A percentile compares a stretch with the other conserved stretches of the same genome.
Evolutionary conservation across 1,140 invertebrate genomes (phyloP).

Genomic region (Sycophaga agraensis): DNA sequence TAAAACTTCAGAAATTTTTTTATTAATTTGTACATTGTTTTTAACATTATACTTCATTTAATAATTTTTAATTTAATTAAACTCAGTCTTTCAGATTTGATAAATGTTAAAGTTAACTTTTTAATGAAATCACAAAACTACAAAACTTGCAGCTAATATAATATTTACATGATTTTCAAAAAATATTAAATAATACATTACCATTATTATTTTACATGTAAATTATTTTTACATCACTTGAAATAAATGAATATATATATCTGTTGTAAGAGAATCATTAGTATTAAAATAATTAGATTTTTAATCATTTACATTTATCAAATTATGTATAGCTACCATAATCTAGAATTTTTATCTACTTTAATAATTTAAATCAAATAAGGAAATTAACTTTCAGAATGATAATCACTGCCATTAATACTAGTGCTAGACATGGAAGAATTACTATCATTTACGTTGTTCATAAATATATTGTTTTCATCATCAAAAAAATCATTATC

Average conservation of each 20-base stretch:
- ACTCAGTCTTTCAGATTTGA: slow-evolving; percentile 13
- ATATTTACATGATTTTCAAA: too few species aligned
- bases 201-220: too few species aligned
- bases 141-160: background rate
- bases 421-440: slow-evolving; percentile 29
- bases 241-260: too few species aligned
- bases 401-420: slow-evolving; percentile 30
- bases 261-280: too few species aligned
- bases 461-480: slow-evolving; percentile 17
- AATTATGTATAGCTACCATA: background rate
- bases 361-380: too few species aligned
- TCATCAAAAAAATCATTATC: background rate
- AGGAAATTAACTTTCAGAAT: slow-evolving; percentile 24
- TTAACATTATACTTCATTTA: background rate
- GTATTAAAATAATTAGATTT: too few species aligned
- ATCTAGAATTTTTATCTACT: too few species aligned
- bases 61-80: background rate
- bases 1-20: slow-evolving; percentile 13
- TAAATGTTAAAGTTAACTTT: background rate
- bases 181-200: too few species aligned
- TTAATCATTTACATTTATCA: background rate
- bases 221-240: too few species aligned
- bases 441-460: slow-evolving; percentile 7
- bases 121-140: background rate
- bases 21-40: slow-evolving; percentile 22